Conservation (phyloP, 2,113 vertebrate species). For the Bombycilla garrulus region DNA sequence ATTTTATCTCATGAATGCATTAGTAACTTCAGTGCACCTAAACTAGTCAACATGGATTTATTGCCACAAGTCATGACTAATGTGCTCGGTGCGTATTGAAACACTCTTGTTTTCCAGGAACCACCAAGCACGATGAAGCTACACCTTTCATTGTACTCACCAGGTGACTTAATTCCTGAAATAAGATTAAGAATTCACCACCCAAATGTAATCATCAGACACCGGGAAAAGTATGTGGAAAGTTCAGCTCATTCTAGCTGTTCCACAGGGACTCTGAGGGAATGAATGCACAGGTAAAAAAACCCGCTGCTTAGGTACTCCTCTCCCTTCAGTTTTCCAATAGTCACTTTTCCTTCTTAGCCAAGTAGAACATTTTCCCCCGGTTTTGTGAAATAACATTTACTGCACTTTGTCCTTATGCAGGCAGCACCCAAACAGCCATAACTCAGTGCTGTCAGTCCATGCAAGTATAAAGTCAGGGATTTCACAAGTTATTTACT, state of each 20-base stretch:
- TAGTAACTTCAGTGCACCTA: slow-evolving; percentile 19
- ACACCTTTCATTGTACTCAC: slow-evolving; percentile 65
- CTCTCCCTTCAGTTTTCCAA: neutral
- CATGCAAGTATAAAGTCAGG: neutral
- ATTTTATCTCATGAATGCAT: slow-evolving; percentile 33
- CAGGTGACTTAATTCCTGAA: slow-evolving; percentile 63
- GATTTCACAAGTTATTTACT: neutral
- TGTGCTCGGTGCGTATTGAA: slow-evolving; percentile 2
- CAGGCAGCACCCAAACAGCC: neutral
- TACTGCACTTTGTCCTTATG: neutral
- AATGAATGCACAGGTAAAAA: neutral
- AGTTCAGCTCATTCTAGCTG: neutral
- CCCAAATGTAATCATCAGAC: slow-evolving; percentile 42
- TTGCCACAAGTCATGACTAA: slow-evolving; percentile 38
- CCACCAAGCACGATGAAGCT: slow-evolving; percentile 31
- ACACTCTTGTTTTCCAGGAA: slow-evolving; percentile 60
- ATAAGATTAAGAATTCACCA: slow-evolving; percentile 62
- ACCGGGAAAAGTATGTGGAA: slow-evolving; percentile 34
- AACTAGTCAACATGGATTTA: slow-evolving; percentile 20
- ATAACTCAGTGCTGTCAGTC: neutral
- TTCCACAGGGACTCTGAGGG: neutral
- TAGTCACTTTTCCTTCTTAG: neutral
- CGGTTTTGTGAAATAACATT: neutral
- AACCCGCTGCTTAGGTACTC: neutral
- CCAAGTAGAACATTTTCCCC: neutral